Conservation (phyloP, 2,797 vertebrate species). For the Catostomus latipinnis region DNA sequence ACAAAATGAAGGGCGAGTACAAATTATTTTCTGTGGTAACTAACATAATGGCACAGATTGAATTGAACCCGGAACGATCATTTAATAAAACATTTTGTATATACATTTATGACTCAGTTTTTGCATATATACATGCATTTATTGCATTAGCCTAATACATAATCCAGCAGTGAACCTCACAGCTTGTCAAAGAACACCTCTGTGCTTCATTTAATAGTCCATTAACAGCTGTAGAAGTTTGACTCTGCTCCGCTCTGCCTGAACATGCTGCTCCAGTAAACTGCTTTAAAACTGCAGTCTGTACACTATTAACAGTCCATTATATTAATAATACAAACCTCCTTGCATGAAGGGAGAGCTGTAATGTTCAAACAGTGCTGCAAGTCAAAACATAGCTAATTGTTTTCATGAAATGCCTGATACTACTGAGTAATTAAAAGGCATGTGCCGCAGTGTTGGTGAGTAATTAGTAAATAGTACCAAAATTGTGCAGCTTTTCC, state of each 20-base stretch:
- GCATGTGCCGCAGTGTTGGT: no score
- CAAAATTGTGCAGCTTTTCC: no score
- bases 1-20: no score
- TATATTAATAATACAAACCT: neutral
- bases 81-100: neutral
- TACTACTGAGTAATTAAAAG: no score
- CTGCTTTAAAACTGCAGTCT: neutral
- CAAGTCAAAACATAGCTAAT: neutral
- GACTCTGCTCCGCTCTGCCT: neutral
- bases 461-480: no score
- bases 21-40: no score
- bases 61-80: neutral
- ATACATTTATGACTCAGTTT: neutral
- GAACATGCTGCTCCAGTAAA: neutral
- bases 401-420: neutral
- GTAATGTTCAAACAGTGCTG: neutral
- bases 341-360: neutral
- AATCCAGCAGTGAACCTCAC: constrained; percentile 11
- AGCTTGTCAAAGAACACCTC: constrained; percentile 2
- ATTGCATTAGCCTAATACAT: neutral
- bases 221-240: constrained; percentile 9
- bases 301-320: neutral
- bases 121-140: neutral
- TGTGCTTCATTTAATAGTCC: constrained; percentile 13
- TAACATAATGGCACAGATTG: neutral